phyloP scores from a whole-genome alignment of 1,140 invertebrate genomes.

The Drosophila nebulosa region DNA sequence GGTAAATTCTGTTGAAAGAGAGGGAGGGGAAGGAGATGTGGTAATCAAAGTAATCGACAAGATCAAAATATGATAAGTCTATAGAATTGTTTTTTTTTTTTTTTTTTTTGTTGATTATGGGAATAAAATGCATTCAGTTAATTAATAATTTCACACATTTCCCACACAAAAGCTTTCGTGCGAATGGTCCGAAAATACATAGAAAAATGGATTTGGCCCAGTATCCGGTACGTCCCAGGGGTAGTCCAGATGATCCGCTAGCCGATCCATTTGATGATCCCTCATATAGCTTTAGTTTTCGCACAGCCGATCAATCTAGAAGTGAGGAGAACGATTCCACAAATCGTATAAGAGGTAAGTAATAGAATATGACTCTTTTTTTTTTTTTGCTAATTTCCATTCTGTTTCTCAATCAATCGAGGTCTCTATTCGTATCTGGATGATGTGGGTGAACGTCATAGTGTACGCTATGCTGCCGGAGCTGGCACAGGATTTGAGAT shows the following conservation, averaged over 20 bases:
- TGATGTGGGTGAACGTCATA: conserved; percentile 87
- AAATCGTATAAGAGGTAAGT: conserved; percentile 83
- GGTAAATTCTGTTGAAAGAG: not conserved
- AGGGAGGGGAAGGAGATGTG: conserved; percentile 28
- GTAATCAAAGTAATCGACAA: conserved; percentile 58
- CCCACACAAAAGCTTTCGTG: conserved; percentile 82
- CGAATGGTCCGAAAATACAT: conserved; percentile 86
- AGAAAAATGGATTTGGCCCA: conserved; percentile 87
- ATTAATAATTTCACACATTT: conserved; percentile 19
- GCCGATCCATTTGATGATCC: conserved; percentile 88
- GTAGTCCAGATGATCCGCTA: conserved; percentile 85
- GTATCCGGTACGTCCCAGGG: conserved; percentile 83
- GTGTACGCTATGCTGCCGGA: conserved; percentile 87
- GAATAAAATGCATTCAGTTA: conserved; percentile 28
- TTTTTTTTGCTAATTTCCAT: no score
- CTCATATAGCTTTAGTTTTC: conserved; percentile 86
- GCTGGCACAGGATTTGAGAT: conserved; percentile 87
- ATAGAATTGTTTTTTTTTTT: conserved; percentile 25
- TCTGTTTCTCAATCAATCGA: conserved; percentile 15
- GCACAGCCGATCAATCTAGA: conserved; percentile 85
- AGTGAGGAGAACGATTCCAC: conserved; percentile 85
- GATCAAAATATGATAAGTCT: conserved; percentile 47
- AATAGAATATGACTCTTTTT: no score
- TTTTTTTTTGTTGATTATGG: no score
- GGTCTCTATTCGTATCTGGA: conserved; percentile 87